Conservation (phyloP, 2,113 vertebrate genomes). For the Hemicordylus capensis region DNA sequence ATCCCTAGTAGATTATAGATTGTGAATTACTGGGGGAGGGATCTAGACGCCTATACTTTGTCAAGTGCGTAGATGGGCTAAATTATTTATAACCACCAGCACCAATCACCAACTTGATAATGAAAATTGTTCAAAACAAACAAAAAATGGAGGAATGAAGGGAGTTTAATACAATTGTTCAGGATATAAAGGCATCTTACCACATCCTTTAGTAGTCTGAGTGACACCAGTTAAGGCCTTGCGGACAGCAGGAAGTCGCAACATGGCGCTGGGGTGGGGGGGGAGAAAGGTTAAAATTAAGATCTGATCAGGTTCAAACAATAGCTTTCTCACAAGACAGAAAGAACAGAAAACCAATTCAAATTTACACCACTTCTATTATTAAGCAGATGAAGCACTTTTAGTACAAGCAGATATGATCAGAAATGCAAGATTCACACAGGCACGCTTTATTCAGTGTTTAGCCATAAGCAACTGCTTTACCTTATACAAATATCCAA, state of each 20-base stretch:
- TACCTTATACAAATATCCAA: background rate
- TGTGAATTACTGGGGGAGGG: no score
- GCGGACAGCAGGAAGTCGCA: slow-evolving; percentile 81
- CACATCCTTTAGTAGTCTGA: slow-evolving; percentile 72
- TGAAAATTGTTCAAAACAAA: background rate
- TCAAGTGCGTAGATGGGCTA: no score
- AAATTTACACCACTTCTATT: background rate
- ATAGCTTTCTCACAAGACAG: background rate
- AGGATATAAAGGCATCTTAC: slow-evolving; percentile 69
- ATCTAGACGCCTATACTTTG: no score
- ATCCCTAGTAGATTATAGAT: no score
- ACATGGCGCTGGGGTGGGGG: slow-evolving; percentile 86
- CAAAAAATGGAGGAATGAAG: background rate
- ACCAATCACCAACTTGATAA: background rate
- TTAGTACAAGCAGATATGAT: background rate
- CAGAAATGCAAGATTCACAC: background rate
- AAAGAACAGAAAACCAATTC: background rate
- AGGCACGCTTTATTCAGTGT: background rate
- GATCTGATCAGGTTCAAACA: background rate
- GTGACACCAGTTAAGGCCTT: slow-evolving; percentile 77
- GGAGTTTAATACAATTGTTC: background rate
- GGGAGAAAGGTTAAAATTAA: slow-evolving; percentile 26
- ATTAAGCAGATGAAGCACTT: background rate
- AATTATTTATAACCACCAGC: no score
- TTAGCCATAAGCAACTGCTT: background rate